These are phyloP conservation scores for Arenaria interpres DNA, from an alignment of 2,113 vertebrate species.

Conservation along the genomic window DNA sequence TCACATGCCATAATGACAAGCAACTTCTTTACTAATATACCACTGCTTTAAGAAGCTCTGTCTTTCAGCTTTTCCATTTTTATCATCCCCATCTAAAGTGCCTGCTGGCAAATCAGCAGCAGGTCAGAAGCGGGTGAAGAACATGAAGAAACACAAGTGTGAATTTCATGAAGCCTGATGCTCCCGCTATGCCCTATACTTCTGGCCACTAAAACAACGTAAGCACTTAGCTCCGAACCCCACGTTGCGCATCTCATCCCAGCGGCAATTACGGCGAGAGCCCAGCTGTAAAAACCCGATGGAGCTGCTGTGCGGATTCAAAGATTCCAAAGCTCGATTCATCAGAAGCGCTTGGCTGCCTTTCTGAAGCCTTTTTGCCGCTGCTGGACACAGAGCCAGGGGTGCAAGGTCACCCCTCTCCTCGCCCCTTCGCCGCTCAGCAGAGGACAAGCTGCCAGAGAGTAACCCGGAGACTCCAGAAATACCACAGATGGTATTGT, in stretches of 20 bases:
- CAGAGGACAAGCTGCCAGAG: constrained; percentile 12
- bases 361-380: constrained; percentile 44
- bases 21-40: not conserved
- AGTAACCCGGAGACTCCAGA: constrained; percentile 33
- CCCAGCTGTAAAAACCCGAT: constrained; percentile 74
- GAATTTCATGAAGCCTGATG: constrained; percentile 58
- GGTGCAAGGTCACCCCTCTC: constrained; percentile 26
- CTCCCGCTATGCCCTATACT: constrained; percentile 44
- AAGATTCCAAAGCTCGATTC: constrained; percentile 69
- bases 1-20: not conserved
- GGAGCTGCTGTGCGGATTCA: constrained; percentile 62
- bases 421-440: not conserved
- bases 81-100: constrained; percentile 54
- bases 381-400: not conserved
- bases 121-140: constrained; percentile 56
- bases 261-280: constrained; percentile 69
- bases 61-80: constrained; percentile 68
- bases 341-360: constrained; percentile 62
- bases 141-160: constrained; percentile 62
- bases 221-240: constrained; percentile 58
- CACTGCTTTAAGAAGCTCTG: constrained; percentile 49
- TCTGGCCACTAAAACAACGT: constrained; percentile 67
- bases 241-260: constrained; percentile 62
- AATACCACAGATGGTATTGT: not conserved
- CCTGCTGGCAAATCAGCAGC: constrained; percentile 73